phyloP scores from a whole-genome alignment of 2,113 vertebrate genomes.

The Hystrix cristata region DNA sequence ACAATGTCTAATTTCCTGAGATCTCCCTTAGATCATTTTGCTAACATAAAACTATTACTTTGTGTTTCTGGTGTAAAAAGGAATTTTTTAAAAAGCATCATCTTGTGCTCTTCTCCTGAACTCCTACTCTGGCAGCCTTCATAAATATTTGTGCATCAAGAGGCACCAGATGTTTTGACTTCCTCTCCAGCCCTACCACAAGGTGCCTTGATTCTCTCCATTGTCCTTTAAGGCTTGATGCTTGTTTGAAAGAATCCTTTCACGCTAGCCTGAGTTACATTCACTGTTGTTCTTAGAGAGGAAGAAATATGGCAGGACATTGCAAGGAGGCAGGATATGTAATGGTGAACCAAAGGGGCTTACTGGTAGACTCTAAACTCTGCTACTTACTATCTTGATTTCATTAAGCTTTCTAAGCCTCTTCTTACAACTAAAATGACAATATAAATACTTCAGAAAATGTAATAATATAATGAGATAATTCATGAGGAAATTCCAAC shows the following conservation, averaged over 20 bases:
- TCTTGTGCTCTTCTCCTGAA: neutral
- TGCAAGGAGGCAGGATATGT: neutral
- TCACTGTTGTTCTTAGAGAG: conserved; percentile 7
- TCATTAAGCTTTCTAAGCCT: neutral
- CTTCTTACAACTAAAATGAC: neutral
- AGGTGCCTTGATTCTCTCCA: neutral
- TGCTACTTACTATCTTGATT: neutral
- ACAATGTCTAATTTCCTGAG: neutral
- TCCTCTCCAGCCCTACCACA: neutral
- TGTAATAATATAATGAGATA: conserved; percentile 31
- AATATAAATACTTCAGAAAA: neutral
- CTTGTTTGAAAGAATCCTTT: neutral
- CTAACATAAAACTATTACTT: neutral
- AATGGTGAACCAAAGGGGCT: neutral
- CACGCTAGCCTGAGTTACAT: neutral
- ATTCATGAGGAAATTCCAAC: conserved; percentile 1
- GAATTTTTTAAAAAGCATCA: neutral
- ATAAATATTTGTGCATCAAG: neutral
- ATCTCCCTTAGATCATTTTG: neutral
- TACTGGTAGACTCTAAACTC: neutral
- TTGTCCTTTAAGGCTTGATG: neutral
- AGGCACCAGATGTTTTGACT: neutral
- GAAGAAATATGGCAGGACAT: neutral
- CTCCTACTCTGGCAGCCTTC: neutral
- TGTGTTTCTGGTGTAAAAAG: conserved; percentile 15